phyloP scores from a whole-genome alignment of 2,797 vertebrate species.

The Chrosomus eos region DNA sequence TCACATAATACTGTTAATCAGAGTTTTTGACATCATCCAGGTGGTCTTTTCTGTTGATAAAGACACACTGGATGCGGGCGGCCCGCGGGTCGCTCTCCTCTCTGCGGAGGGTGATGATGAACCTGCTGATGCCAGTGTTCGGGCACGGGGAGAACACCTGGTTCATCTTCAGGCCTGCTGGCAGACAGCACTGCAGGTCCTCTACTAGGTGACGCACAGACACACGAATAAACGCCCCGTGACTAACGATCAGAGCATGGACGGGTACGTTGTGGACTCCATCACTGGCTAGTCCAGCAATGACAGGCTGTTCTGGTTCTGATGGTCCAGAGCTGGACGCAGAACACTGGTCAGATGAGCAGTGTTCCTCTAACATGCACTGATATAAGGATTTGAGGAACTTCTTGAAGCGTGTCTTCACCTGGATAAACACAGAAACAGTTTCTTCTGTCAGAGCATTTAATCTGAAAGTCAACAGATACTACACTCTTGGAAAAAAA shows the following conservation, averaged over 20 bases:
- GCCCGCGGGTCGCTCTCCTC: conserved; percentile 66
- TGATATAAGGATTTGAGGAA: conserved; percentile 88
- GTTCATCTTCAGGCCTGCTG: conserved; percentile 76
- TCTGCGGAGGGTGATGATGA: conserved; percentile 78
- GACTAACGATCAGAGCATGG: conserved; percentile 88
- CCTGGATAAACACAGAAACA: conserved; percentile 73
- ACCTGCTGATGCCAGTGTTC: conserved; percentile 91
- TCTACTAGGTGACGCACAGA: conserved; percentile 86
- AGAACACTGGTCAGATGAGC: conserved; percentile 43
- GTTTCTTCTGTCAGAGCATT: background rate
- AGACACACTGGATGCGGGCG: conserved; percentile 80
- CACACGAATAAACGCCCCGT: conserved; percentile 90
- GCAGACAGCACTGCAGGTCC: conserved; percentile 82
- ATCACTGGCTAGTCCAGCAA: conserved; percentile 44
- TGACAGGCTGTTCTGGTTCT: conserved; percentile 34
- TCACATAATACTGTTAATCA: background rate
- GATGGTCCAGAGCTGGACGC: conserved; percentile 26
- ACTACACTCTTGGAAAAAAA: no score
- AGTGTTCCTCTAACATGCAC: conserved; percentile 74
- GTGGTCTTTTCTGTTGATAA: conserved; percentile 89
- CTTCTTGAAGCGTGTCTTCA: conserved; percentile 84
- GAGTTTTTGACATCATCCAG: conserved; percentile 66
- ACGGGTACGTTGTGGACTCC: conserved; percentile 63
- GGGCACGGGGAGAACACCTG: conserved; percentile 86
- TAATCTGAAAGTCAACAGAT: background rate